phyloP scores from a whole-genome alignment of 2,113 vertebrate species.

The Acrocephalus kingi region DNA sequence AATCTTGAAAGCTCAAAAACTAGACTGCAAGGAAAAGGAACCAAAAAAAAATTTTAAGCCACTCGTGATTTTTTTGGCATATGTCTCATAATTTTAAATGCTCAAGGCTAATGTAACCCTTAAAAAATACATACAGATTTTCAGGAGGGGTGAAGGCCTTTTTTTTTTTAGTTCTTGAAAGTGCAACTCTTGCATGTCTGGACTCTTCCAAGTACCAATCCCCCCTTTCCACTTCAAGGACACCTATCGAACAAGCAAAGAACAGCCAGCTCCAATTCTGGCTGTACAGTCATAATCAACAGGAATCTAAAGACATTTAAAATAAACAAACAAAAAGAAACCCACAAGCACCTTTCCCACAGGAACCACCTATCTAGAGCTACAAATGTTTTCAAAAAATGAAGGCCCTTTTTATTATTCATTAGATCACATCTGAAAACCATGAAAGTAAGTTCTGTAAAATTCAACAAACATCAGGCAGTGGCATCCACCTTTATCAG shows the following conservation, averaged over 20 bases:
- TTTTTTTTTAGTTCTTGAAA: neutral
- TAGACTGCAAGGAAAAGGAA: slow-evolving; percentile 8
- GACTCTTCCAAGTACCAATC: neutral
- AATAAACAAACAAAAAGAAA: neutral
- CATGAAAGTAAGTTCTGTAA: neutral
- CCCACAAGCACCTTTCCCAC: neutral
- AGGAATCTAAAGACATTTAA: neutral
- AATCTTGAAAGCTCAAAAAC: slow-evolving; percentile 12
- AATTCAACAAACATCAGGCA: neutral
- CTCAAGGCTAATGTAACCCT: neutral
- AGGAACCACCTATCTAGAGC: neutral
- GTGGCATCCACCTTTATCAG: neutral
- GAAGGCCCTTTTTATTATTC: neutral
- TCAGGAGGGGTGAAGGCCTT: neutral
- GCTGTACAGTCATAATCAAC: neutral
- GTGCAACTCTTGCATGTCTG: neutral
- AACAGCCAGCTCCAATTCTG: neutral
- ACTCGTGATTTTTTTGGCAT: neutral
- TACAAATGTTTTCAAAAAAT: neutral
- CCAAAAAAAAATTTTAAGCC: neutral
- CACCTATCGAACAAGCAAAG: neutral
- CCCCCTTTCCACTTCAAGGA: neutral
- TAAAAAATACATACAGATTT: neutral
- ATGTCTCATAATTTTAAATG: neutral
- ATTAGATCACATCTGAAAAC: neutral